Evolutionary conservation across 2,888 invertebrate species (phyloP).

Genomic region (Drosophila greeni): DNA sequence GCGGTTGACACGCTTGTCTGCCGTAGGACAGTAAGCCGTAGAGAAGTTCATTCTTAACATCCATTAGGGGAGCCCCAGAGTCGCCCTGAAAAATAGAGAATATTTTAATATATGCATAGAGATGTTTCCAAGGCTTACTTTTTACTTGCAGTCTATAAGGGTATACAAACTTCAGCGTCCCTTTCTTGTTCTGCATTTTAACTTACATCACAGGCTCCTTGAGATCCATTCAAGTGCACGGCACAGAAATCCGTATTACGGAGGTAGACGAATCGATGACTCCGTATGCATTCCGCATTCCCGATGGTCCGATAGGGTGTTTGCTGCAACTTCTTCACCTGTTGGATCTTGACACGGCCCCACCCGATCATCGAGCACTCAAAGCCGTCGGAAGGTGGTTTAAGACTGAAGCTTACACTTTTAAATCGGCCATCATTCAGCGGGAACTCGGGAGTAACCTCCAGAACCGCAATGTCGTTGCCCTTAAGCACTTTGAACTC

Average conservation of each 20-base stretch:
- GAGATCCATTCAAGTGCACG: constrained; percentile 50
- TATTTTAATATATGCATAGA: not conserved
- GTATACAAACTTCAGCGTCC: not conserved
- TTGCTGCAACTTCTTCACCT: constrained; percentile 52
- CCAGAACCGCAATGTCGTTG: constrained; percentile 72
- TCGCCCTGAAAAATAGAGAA: constrained; percentile 66
- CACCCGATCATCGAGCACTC: constrained; percentile 68
- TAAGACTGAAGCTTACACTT: constrained; percentile 40
- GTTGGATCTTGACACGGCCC: constrained; percentile 60
- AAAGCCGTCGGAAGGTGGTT: not conserved
- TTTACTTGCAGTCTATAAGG: too few species aligned
- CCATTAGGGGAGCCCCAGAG: constrained; percentile 76
- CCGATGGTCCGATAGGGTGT: constrained; percentile 65
- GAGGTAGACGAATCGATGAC: constrained; percentile 55
- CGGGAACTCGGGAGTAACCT: constrained; percentile 55
- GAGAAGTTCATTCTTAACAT: constrained; percentile 47
- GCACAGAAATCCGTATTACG: constrained; percentile 74
- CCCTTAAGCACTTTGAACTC: constrained; percentile 61
- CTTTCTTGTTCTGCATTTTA: not conserved
- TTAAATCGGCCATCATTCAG: constrained; percentile 55
- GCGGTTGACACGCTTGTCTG: constrained; percentile 44
- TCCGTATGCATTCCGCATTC: constrained; percentile 54
- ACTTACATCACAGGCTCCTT: constrained; percentile 76
- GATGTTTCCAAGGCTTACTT: too few species aligned
- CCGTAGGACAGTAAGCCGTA: constrained; percentile 76